Percentiles rank a stretch among this genome's conserved stretches.
phyloP scores from a whole-genome alignment of 2,888 invertebrate genomes.

The Metalampra italica region DNA sequence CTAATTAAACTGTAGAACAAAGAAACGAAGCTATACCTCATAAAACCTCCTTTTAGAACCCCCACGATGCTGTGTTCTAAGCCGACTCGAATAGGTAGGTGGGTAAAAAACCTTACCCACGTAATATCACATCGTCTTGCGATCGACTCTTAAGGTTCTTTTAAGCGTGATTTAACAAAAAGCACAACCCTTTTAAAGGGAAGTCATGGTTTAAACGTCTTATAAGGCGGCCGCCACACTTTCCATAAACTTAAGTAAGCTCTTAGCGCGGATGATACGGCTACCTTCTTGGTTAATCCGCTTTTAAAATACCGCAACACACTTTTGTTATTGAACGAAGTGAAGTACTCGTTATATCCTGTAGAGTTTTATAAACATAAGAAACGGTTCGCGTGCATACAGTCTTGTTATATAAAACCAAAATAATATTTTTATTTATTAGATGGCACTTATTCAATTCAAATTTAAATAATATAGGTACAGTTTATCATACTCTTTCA shows the following conservation, averaged over 20 bases:
- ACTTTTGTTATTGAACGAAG: constrained; percentile 66
- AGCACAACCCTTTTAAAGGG: constrained; percentile 72
- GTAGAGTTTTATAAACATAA: constrained; percentile 63
- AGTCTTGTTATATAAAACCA: constrained; percentile 31
- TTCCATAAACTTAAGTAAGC: constrained; percentile 74
- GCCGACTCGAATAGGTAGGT: constrained; percentile 44
- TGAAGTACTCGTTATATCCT: constrained; percentile 58
- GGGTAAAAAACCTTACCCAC: constrained; percentile 52
- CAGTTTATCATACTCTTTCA: too few species aligned
- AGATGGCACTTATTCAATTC: too few species aligned
- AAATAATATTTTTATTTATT: too few species aligned
- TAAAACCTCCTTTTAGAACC: constrained; percentile 64
- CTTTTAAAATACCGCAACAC: constrained; percentile 65
- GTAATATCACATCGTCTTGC: constrained; percentile 55
- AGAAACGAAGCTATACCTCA: constrained; percentile 49
- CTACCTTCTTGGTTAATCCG: constrained; percentile 68
- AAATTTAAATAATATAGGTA: too few species aligned
- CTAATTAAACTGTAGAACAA: constrained; percentile 67
- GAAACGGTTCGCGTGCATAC: constrained; percentile 46
- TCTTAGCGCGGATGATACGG: constrained; percentile 68
- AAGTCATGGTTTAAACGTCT: constrained; percentile 68
- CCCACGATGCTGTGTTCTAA: constrained; percentile 57
- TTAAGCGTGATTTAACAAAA: constrained; percentile 69
- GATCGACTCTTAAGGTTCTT: constrained; percentile 53
- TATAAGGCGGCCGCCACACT: constrained; percentile 59